phyloP scores from a whole-genome alignment of 64 coral and sea anemone species.

The Stichodactyla mertensii region DNA sequence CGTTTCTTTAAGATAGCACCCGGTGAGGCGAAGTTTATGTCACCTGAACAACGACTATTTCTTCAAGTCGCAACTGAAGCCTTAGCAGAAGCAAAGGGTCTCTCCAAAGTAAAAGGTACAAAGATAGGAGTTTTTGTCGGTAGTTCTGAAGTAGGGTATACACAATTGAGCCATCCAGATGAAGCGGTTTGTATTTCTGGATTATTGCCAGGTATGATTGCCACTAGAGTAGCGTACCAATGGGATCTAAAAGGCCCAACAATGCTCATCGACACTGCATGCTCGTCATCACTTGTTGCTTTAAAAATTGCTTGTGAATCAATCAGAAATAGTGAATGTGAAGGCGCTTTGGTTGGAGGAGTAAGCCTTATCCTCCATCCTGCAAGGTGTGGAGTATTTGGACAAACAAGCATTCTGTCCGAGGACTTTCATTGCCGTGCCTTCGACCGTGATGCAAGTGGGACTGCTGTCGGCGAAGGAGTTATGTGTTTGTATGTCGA shows the following conservation, averaged over 20 bases:
- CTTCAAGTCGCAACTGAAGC: constrained; percentile 17
- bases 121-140: constrained; percentile 11
- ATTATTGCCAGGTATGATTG: constrained; percentile 1
- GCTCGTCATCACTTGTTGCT: constrained; percentile 10
- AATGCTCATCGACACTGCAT: constrained; percentile 23
- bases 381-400: not conserved
- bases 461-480: constrained; percentile 24
- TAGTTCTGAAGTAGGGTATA: not conserved
- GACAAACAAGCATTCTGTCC: constrained; percentile 9
- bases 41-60: constrained; percentile 6
- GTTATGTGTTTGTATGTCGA: constrained; percentile 4
- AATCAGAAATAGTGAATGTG: constrained; percentile 3
- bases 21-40: constrained; percentile 15
- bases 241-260: constrained; percentile 20
- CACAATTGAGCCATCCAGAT: not conserved
- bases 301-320: constrained; percentile 16
- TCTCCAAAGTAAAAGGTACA: not conserved
- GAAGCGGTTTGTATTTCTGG: constrained; percentile 15
- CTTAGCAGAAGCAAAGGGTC: constrained; percentile 10
- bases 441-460: constrained; percentile 8
- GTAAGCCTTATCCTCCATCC: constrained; percentile 1
- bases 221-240: not conserved
- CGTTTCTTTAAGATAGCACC: constrained; percentile 29
- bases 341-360: constrained; percentile 22
- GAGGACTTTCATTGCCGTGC: constrained; percentile 17